Evolutionary conservation across 2,797 vertebrate species (phyloP).

Genomic region (Scyliorhinus canicula): DNA sequence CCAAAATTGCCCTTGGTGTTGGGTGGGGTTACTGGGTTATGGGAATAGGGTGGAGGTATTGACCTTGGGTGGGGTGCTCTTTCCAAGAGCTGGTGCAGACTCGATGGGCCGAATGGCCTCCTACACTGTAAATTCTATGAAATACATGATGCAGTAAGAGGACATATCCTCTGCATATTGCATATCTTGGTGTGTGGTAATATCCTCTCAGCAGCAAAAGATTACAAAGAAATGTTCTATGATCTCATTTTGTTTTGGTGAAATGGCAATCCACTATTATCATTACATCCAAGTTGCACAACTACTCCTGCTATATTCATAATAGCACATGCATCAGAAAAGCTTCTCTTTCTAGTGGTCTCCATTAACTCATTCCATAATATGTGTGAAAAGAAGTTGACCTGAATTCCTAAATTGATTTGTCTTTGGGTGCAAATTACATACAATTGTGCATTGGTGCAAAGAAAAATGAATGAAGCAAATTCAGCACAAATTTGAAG

Average conservation of each 20-base stretch:
- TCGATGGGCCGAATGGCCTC: too few species aligned
- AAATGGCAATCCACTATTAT: not conserved
- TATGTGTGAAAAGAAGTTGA: not conserved
- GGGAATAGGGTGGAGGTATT: too few species aligned
- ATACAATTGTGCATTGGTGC: not conserved
- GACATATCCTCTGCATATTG: not conserved
- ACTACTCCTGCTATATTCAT: not conserved
- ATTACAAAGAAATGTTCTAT: not conserved
- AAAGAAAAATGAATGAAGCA: not conserved
- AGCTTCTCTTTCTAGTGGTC: not conserved
- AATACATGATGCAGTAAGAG: not conserved
- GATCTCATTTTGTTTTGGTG: not conserved
- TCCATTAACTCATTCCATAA: not conserved
- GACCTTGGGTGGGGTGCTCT: too few species aligned
- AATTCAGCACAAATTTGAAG: not conserved
- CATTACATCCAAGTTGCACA: not conserved
- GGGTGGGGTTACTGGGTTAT: too few species aligned
- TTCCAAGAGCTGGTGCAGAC: too few species aligned
- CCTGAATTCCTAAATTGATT: not conserved
- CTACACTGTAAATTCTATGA: too few species aligned
- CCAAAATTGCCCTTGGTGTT: too few species aligned
- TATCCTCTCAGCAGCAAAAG: not conserved
- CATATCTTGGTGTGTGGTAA: not conserved
- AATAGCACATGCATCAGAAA: not conserved
- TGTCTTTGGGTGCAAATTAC: not conserved